These are phyloP conservation scores for Drosophila siamana DNA, from an alignment of 2,888 invertebrate species.

Conservation along the genomic window DNA sequence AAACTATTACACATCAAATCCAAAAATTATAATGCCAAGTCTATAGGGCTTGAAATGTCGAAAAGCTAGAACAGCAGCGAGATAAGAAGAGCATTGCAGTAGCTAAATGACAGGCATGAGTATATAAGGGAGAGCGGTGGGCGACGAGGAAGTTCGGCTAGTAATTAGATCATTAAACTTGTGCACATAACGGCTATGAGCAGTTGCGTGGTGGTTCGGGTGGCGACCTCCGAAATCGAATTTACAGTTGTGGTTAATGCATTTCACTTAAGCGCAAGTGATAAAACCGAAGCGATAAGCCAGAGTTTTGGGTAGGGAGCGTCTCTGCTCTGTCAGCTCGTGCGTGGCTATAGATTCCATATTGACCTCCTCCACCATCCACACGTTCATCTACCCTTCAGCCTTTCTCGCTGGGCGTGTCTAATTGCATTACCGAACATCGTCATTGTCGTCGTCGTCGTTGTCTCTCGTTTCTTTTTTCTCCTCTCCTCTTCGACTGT, in stretches of 20 bases:
- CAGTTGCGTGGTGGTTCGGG: slow-evolving; percentile 30
- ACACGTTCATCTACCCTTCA: neutral
- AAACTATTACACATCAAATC: too few species aligned
- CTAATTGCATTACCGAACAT: slow-evolving; percentile 64
- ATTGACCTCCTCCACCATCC: neutral
- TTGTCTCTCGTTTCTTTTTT: neutral
- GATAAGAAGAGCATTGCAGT: slow-evolving; percentile 22
- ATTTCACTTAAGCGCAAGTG: slow-evolving; percentile 58
- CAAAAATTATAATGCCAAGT: too few species aligned
- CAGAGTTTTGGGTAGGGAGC: slow-evolving; percentile 16
- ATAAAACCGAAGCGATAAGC: slow-evolving; percentile 59
- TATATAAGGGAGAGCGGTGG: neutral
- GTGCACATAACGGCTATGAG: slow-evolving; percentile 38
- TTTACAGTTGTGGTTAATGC: slow-evolving; percentile 64
- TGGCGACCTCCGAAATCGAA: slow-evolving; percentile 43
- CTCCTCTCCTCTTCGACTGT: slow-evolving; percentile 30
- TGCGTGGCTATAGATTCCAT: slow-evolving; percentile 27
- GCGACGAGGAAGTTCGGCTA: neutral
- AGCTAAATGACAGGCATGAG: neutral
- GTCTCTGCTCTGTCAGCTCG: slow-evolving; percentile 17
- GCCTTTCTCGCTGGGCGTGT: slow-evolving; percentile 40
- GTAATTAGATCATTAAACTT: slow-evolving; percentile 56
- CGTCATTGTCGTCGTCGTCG: slow-evolving; percentile 8
- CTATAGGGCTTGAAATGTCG: neutral
- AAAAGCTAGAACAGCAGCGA: slow-evolving; percentile 21